Base-by-base conservation (phyloP, 1,140 invertebrate genomes). In the Bombyx mandarina region DNA sequence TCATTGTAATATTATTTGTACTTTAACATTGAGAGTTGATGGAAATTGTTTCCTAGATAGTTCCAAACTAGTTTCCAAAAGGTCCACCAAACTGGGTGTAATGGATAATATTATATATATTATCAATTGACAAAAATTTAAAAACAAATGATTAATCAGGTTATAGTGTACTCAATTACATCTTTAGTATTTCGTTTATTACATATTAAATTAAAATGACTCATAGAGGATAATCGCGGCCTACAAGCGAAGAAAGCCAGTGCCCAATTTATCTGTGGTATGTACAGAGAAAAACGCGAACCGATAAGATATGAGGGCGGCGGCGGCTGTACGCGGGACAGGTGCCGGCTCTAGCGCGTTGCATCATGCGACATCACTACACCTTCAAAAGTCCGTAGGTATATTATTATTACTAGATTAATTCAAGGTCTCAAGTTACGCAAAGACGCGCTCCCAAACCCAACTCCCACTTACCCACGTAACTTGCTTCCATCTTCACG, bases 401-500 rank as follows among this genome's bases (percentile, higher is more conserved):
- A 58, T 45, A 62, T 35, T 35, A 35, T 35, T 35, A 35, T 35
- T 35, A 35, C 26, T 35, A 35, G 4, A 66, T 12, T 78, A 75
- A 82, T 43, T 80, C 77, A 82, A 80, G 79, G 77, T 73, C 77
- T 67, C 52, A 43, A 45, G 8, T 10, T 53, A 45, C 12, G 45
- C 54, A 42, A 8, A 12, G 55, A 6, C 42, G 45, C 47, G 10
- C 43, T 5, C 12, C 52, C n/a, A 2, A 9, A 10, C 43, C 45
- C 46, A n/a, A 12, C 46, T 18, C 43, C 43, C 61, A 79, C 81
- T 77, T 65, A 84, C 81, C 81, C 55, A 79, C 70, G 57, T 63
- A 63, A 69, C 66, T 78, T n/a, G 77, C 60, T 68, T 84, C 81
- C 81, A 84, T 84, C 62, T 73, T 78, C 61, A 54, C 61, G 8